These are phyloP conservation scores for Sebastes matsubarae DNA, from an alignment of 2,797 vertebrate species.

Conservation along the genomic window DNA sequence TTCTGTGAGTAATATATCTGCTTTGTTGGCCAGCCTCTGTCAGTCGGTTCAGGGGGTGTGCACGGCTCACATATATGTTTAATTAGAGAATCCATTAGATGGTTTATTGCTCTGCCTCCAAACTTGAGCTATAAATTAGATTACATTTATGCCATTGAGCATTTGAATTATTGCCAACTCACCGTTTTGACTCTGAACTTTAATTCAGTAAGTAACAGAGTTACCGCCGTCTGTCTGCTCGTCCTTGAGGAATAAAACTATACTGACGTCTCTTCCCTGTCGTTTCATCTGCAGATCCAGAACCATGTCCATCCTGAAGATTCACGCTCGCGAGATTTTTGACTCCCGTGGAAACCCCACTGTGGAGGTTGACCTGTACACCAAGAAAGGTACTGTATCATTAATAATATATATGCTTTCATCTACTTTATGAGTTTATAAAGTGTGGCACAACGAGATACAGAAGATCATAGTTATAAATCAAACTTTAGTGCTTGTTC, in stretches of 20 bases:
- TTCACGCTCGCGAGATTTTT: slow-evolving; percentile 94
- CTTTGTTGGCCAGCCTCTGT: not conserved
- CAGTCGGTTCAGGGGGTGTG: slow-evolving; percentile 20
- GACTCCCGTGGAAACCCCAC: slow-evolving; percentile 99
- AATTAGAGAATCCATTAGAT: not conserved
- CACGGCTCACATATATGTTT: not conserved
- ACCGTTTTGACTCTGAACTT: not conserved
- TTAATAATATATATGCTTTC: not conserved
- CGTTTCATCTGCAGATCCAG: slow-evolving; percentile 71
- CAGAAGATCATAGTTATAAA: not conserved
- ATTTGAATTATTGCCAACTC: slow-evolving; percentile 34
- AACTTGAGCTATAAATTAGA: not conserved
- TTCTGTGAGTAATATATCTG: slow-evolving; percentile 21
- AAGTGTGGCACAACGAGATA: not conserved
- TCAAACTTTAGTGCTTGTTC: not conserved
- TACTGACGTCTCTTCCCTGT: slow-evolving; percentile 6
- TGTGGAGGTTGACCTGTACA: slow-evolving; percentile 95
- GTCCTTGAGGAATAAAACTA: not conserved
- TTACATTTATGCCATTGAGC: not conserved
- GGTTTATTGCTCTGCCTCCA: not conserved
- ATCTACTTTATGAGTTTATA: not conserved
- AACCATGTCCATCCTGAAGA: slow-evolving; percentile 94
- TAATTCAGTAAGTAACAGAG: slow-evolving; percentile 11
- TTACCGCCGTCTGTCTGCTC: not conserved
- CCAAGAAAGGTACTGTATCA: slow-evolving; percentile 88